Conservation (phyloP, 2,888 invertebrate species). For the Andrena bucephala region DNA sequence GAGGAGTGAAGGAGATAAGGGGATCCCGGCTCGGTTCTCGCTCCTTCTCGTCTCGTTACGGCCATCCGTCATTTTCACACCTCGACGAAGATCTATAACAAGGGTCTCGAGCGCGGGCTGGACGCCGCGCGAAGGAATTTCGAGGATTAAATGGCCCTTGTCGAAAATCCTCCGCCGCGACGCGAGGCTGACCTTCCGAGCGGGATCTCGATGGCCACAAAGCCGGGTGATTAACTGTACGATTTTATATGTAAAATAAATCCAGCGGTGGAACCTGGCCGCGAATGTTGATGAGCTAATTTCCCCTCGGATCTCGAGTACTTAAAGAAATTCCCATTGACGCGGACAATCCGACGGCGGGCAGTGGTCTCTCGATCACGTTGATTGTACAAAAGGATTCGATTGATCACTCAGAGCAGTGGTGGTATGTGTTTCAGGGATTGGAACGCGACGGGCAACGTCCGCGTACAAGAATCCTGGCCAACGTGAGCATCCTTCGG, state of each 20-base stretch:
- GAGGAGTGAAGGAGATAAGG: conserved; percentile 57
- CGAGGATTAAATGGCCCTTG: not conserved
- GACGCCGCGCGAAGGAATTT: conserved; percentile 30
- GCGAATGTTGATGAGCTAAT: too few species aligned
- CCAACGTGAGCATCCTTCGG: conserved; percentile 83
- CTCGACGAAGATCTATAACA: conserved; percentile 73
- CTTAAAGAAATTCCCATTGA: conserved; percentile 12
- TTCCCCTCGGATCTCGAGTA: not conserved
- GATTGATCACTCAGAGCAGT: conserved; percentile 71
- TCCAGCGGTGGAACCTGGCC: too few species aligned
- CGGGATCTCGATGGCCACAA: too few species aligned
- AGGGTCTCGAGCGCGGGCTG: conserved; percentile 42
- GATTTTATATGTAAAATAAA: too few species aligned
- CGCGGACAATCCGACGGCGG: conserved; percentile 43
- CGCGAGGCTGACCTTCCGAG: not conserved
- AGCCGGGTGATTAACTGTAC: too few species aligned
- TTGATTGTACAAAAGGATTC: conserved; percentile 63
- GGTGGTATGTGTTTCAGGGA: conserved; percentile 82
- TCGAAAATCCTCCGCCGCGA: conserved; percentile 15
- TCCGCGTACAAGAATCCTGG: conserved; percentile 84
- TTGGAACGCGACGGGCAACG: conserved; percentile 84
- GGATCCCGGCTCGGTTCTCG: conserved; percentile 38
- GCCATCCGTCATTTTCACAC: conserved; percentile 79
- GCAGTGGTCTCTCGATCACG: conserved; percentile 65
- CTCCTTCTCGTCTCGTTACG: conserved; percentile 63